These are phyloP conservation scores for Semaprochilodus insignis DNA, from an alignment of 2,797 vertebrate genomes.

Conservation along the genomic window DNA sequence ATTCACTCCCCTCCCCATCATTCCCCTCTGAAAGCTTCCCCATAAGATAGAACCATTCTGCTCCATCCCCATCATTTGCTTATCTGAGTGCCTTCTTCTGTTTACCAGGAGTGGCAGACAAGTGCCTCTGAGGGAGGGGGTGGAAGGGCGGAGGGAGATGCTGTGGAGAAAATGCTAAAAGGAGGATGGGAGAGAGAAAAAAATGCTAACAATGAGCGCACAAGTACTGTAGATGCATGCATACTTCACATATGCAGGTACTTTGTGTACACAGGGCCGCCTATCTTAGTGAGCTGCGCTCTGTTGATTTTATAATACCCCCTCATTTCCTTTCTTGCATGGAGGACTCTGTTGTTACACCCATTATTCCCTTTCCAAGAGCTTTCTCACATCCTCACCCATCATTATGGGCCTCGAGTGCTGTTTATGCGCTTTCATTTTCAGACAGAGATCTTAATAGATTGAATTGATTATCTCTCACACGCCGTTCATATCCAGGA, in stretches of 20 bases:
- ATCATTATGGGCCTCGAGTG: slow-evolving; percentile 61
- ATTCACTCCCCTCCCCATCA: slow-evolving; percentile 45
- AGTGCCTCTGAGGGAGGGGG: slow-evolving; percentile 50
- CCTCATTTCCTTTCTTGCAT: slow-evolving; percentile 60
- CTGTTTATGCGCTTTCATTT: slow-evolving; percentile 62
- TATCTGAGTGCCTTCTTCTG: slow-evolving; percentile 61
- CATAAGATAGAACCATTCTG: slow-evolving; percentile 52
- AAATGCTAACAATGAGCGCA: slow-evolving; percentile 51
- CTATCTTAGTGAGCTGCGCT: slow-evolving; percentile 57
- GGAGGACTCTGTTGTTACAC: slow-evolving; percentile 63
- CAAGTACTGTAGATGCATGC: slow-evolving; percentile 60
- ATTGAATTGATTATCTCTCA: slow-evolving; percentile 58
- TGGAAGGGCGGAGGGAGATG: slow-evolving; percentile 30
- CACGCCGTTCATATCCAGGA: slow-evolving; percentile 38
- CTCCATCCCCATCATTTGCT: slow-evolving; percentile 58
- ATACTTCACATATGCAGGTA: slow-evolving; percentile 61
- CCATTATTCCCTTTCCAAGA: slow-evolving; percentile 65
- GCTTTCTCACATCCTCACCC: slow-evolving; percentile 64
- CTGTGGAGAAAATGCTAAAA: slow-evolving; percentile 57
- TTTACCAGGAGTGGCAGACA: slow-evolving; percentile 65
- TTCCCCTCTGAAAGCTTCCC: slow-evolving; percentile 56
- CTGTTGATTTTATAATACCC: slow-evolving; percentile 64
- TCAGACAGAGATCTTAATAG: slow-evolving; percentile 63
- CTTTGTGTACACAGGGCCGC: slow-evolving; percentile 56
- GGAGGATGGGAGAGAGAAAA: slow-evolving; percentile 32